These are phyloP conservation scores for Anabas testudineus DNA, from an alignment of 2,797 vertebrate species.

Conservation along the genomic window DNA sequence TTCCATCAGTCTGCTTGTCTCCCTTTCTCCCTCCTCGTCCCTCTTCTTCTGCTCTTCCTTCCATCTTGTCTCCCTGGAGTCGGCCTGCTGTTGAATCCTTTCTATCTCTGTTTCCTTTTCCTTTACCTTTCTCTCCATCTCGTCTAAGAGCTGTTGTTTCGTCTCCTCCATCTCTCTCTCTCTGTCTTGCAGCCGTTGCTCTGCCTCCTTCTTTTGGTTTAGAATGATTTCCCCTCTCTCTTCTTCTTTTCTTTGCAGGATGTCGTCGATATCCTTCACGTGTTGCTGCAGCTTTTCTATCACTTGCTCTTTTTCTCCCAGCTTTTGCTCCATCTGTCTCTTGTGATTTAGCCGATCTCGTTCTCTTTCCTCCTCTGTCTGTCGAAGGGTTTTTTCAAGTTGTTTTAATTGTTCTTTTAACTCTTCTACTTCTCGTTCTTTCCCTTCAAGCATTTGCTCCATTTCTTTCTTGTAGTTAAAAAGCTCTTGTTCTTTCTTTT, in stretches of 20 bases:
- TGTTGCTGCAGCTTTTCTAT: conserved; percentile 48
- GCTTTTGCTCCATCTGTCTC: conserved; percentile 35
- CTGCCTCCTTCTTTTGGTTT: conserved; percentile 60
- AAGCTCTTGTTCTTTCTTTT: neutral
- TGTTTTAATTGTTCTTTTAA: conserved; percentile 16
- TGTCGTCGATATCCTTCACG: conserved; percentile 52
- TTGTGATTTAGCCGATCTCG: conserved; percentile 5
- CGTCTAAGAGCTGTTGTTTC: conserved; percentile 30
- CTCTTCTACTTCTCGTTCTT: conserved; percentile 19
- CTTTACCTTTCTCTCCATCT: conserved; percentile 39
- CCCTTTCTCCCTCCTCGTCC: conserved; percentile 34
- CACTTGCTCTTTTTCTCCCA: conserved; percentile 25
- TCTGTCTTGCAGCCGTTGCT: conserved; percentile 43
- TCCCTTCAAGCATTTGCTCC: conserved; percentile 25
- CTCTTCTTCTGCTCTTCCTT: conserved; percentile 57
- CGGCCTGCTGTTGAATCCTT: conserved; percentile 33
- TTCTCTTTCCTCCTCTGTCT: conserved; percentile 29
- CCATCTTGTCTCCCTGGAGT: conserved; percentile 49
- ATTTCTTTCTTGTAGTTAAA: conserved; percentile 9
- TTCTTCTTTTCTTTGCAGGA: conserved; percentile 62
- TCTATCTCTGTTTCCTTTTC: conserved; percentile 57
- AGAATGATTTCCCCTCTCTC: conserved; percentile 57
- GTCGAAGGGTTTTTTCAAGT: conserved; percentile 3
- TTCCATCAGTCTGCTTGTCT: conserved; percentile 47
- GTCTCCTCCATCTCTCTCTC: conserved; percentile 58